Conservation (phyloP, 1,140 invertebrate species). For the Chlorops oryzae region DNA sequence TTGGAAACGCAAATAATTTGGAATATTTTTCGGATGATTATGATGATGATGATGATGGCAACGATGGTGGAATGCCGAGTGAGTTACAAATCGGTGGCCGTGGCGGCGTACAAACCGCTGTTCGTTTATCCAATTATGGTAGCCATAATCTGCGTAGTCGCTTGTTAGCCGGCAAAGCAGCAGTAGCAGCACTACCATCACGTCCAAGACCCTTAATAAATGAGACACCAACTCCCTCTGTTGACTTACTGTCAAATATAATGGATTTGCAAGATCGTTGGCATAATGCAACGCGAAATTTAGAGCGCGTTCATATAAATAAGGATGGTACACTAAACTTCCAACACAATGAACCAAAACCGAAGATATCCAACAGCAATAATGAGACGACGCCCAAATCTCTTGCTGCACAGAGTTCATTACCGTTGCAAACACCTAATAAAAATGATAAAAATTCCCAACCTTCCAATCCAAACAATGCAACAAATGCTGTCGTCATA, state of each 20-base stretch:
- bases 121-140: slow-evolving; percentile 30
- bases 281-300: slow-evolving; percentile 51
- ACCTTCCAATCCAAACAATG: slow-evolving; percentile 23
- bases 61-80: slow-evolving; percentile 5
- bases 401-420: background rate
- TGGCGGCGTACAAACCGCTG: slow-evolving; percentile 43
- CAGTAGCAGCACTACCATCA: no score
- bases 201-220: no score
- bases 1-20: slow-evolving; percentile 58
- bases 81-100: slow-evolving; percentile 19
- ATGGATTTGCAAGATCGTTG: slow-evolving; percentile 68
- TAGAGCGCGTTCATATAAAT: slow-evolving; percentile 33
- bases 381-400: background rate
- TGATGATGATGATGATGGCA: slow-evolving; percentile 13
- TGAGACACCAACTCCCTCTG: slow-evolving; percentile 11
- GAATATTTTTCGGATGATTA: slow-evolving; percentile 55
- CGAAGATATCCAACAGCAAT: no score
- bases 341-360: slow-evolving; percentile 10
- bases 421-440: slow-evolving; percentile 1
- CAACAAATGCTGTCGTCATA: no score
- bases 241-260: slow-evolving; percentile 67
- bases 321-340: slow-evolving; percentile 41
- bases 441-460: slow-evolving; percentile 17
- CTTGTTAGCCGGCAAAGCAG: no score
- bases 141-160: no score